Evolutionary conservation across 2,888 invertebrate species (phyloP).

Genomic region (Xylophagus ater): DNA sequence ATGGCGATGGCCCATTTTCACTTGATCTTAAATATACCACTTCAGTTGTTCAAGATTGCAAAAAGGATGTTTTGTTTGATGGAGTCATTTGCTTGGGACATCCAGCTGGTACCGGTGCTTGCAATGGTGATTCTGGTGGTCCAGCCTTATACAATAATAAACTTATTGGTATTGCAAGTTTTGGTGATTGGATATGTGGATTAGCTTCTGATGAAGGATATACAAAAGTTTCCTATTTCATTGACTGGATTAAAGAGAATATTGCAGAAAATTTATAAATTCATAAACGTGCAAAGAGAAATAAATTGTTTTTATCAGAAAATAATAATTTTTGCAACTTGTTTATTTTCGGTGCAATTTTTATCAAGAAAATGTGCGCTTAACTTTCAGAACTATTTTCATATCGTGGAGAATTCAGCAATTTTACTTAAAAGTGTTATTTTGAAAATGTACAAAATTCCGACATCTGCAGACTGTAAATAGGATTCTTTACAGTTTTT

Average conservation of each 20-base stretch:
- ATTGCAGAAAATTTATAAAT: too few species aligned
- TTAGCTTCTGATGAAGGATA: slow-evolving; percentile 30
- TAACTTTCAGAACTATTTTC: too few species aligned
- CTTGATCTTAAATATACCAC: slow-evolving; percentile 24
- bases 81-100: slow-evolving; percentile 29
- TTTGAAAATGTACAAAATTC: too few species aligned
- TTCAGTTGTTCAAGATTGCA: slow-evolving; percentile 18
- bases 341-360: too few species aligned
- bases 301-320: background rate
- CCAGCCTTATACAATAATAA: slow-evolving; percentile 27
- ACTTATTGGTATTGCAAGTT: slow-evolving; percentile 31
- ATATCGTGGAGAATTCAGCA: too few species aligned
- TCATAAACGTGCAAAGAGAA: background rate
- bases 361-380: too few species aligned
- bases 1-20: slow-evolving; percentile 22
- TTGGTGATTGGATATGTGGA: slow-evolving; percentile 28
- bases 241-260: slow-evolving; percentile 7
- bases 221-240: slow-evolving; percentile 22
- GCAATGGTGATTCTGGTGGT: slow-evolving; percentile 34
- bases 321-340: too few species aligned
- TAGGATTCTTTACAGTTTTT: too few species aligned
- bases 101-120: slow-evolving; percentile 25
- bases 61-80: slow-evolving; percentile 17
- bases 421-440: too few species aligned
- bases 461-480: too few species aligned